phyloP scores from a whole-genome alignment of 2,888 invertebrate species.

The Tanytarsus gracilentus region DNA sequence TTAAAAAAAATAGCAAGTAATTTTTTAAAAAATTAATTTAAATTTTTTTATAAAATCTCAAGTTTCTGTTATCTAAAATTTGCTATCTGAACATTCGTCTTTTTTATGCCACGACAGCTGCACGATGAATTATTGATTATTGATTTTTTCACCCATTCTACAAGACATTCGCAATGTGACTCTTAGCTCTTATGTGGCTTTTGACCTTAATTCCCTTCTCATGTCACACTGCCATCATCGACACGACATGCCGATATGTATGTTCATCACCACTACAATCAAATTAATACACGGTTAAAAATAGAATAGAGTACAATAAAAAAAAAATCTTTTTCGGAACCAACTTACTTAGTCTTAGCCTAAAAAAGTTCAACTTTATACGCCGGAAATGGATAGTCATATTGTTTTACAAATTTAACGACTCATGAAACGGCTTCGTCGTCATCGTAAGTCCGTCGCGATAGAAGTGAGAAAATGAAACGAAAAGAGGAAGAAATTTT shows the following conservation, averaged over 20 bases:
- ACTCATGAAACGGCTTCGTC: constrained; percentile 22
- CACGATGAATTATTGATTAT: constrained; percentile 18
- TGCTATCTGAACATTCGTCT: too few relatives aligned
- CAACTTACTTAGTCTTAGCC: constrained; percentile 12
- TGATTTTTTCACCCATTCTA: not conserved
- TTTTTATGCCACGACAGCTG: not conserved
- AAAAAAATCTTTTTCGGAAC: not conserved
- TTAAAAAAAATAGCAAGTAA: too few relatives aligned
- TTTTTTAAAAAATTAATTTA: too few relatives aligned
- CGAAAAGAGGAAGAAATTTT: not conserved
- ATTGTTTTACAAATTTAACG: constrained; percentile 27
- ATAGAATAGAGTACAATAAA: not conserved
- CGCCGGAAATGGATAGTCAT: constrained; percentile 26
- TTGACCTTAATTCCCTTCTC: constrained; percentile 22
- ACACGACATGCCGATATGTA: not conserved
- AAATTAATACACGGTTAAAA: not conserved
- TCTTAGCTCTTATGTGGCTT: not conserved
- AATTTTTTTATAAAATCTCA: too few relatives aligned
- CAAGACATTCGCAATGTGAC: not conserved
- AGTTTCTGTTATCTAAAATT: too few relatives aligned
- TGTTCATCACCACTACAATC: not conserved
- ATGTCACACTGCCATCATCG: constrained; percentile 1
- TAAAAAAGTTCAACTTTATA: not conserved
- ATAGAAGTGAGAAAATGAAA: constrained; percentile 11
- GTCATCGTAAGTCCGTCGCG: too few relatives aligned